A percentile compares a stretch with the other conserved stretches of the same genome.
Evolutionary conservation across 2,797 vertebrate genomes (phyloP).

Genomic region (Alca torda): DNA sequence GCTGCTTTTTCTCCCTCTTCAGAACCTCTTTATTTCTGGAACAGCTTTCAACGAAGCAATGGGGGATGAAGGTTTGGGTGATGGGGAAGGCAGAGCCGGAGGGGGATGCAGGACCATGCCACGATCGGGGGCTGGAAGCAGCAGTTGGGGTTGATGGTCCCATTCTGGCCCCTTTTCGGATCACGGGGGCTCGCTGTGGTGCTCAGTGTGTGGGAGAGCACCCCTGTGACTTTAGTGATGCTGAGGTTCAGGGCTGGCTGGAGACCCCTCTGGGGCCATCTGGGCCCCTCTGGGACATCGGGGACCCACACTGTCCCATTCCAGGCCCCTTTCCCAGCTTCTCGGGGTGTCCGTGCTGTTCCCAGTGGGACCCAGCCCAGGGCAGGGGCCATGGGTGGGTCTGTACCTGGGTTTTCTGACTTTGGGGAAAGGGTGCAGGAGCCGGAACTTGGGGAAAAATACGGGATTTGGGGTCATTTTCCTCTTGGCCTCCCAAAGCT

Average conservation of each 20-base stretch:
- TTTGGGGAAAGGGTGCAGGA: background rate
- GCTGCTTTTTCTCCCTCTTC: background rate
- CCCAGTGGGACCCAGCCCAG: accelerated
- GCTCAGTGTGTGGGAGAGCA: background rate
- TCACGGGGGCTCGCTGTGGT: background rate
- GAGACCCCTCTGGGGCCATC: background rate
- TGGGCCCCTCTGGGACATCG: accelerated
- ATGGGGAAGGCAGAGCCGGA: background rate
- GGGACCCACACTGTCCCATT: background rate
- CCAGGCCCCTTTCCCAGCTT: background rate
- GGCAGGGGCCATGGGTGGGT: background rate
- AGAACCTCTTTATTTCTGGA: background rate
- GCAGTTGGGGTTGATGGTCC: background rate
- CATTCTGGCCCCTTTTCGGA: background rate
- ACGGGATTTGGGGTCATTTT: background rate
- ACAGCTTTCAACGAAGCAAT: background rate
- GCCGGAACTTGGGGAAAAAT: background rate
- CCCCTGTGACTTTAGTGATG: background rate
- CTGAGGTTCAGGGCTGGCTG: background rate
- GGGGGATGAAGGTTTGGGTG: background rate
- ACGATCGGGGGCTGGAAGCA: background rate
- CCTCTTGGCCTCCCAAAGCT: background rate
- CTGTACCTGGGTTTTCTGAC: background rate
- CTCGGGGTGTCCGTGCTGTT: background rate
- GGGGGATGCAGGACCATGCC: accelerated